Conservation (phyloP, 1,140 invertebrate species). For the Adoxophyes honmai region DNA sequence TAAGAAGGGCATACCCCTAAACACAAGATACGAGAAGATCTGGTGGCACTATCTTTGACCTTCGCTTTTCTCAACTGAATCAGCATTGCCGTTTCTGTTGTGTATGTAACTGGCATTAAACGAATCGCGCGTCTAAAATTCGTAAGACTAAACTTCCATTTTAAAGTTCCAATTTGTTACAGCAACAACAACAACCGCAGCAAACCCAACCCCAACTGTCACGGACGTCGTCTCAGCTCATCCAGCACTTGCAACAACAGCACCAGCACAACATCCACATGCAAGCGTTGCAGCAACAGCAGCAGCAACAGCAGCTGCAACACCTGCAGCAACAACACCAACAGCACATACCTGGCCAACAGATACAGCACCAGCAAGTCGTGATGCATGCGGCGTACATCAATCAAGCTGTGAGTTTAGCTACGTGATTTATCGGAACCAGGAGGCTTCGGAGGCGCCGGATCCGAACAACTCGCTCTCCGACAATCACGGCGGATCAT, state of each 20-base stretch:
- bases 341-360: slow-evolving; percentile 37
- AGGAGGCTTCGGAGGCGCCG: too few species aligned
- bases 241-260: slow-evolving; percentile 70
- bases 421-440: too few species aligned
- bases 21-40: too few species aligned
- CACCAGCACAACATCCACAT: slow-evolving; percentile 47
- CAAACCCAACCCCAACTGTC: slow-evolving; percentile 55
- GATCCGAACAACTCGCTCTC: too few species aligned
- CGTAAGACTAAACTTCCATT: too few species aligned
- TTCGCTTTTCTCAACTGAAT: too few species aligned
- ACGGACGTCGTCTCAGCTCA: slow-evolving; percentile 49
- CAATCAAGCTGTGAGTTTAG: slow-evolving; percentile 53
- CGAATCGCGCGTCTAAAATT: too few species aligned
- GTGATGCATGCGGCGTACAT: slow-evolving; percentile 69
- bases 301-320: slow-evolving; percentile 41
- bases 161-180: slow-evolving; percentile 35
- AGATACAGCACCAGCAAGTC: slow-evolving; percentile 54
- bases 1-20: too few species aligned
- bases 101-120: too few species aligned
- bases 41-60: too few species aligned
- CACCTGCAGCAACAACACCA: slow-evolving; percentile 30
- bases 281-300: slow-evolving; percentile 40
- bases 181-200: slow-evolving; percentile 30
- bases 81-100: too few species aligned
- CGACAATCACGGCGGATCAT: too few species aligned